Evolutionary conservation across 2,888 invertebrate species (phyloP).

Genomic region (Luperina nickerlii): DNA sequence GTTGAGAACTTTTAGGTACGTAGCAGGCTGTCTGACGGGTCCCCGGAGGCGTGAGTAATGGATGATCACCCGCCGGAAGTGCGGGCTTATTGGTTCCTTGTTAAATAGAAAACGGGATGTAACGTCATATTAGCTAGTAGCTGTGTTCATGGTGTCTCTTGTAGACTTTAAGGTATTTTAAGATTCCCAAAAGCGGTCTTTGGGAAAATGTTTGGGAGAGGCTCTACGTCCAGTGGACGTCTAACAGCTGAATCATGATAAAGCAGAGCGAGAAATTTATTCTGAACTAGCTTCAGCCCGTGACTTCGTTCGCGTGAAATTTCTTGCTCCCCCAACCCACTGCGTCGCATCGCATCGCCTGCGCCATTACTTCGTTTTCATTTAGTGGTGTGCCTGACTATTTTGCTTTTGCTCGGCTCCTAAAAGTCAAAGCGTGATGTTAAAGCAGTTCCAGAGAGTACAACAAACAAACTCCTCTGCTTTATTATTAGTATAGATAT

Average conservation of each 20-base stretch:
- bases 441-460: background rate
- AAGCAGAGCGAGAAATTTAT: background rate
- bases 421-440: background rate
- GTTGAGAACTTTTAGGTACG: background rate
- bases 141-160: background rate
- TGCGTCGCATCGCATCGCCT: no score
- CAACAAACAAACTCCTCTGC: background rate
- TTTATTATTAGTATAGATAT: background rate
- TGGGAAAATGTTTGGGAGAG: background rate
- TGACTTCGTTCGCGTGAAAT: no score
- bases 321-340: no score
- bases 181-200: background rate
- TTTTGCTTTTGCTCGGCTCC: background rate
- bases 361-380: no score
- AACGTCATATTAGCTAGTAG: slow-evolving; percentile 4
- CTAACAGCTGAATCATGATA: background rate
- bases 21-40: background rate
- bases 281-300: background rate
- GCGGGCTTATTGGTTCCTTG: slow-evolving; percentile 28
- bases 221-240: no score
- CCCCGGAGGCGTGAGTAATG: slow-evolving; percentile 48
- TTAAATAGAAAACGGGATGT: slow-evolving; percentile 7
- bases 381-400: background rate
- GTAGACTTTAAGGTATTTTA: background rate
- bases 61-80: slow-evolving; percentile 52